Evolutionary conservation across 1,140 invertebrate species (phyloP), one percentile per base, ranked within the genome.

Genomic region (Microvelia longipes): DNA sequence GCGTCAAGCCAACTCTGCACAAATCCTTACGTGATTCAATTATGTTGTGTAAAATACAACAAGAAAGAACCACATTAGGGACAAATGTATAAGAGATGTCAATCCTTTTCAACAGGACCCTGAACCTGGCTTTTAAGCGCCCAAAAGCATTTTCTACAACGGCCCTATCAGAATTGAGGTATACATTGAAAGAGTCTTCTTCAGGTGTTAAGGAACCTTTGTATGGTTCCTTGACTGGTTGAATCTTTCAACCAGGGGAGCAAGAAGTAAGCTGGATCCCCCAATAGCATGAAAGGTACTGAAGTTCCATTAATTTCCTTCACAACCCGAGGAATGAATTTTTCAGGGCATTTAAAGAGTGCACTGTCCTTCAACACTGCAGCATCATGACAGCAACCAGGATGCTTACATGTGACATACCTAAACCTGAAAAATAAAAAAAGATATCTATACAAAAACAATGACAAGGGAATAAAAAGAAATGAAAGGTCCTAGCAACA

Each of bases 161-260:
- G 5, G 11, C 63, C 5, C 63, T 2, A 2, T 11, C n/a, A 2
- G 24, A n/a, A 24, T 24, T 65, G n/a, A 11, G n/a, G n/a, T 24
- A 65, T 65, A 24, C 26, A 65, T 65, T 68, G 26, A 30, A n/a
- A 29, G 67, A 25, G n/a, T 35, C 24, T n/a, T 35, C 60, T 19
- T 29, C 2, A 29, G 26, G 5, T 11, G 35, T 50, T 50, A 50
- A 11, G 19, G 19, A 5, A 11, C 35, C 35, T 19, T 50, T 50
- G 35, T 68, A 24, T 60, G 5, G 1, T 50, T 60, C 25, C 30
- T 69, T 13, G 25, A n/a, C n/a, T n/a, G n/a, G n/a, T n/a, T n/a
- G n/a, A n/a, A n/a, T n/a, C n/a, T n/a, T n/a, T n/a, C n/a, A 69
- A 14, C 68, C 35, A 24, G 28, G 60, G 28, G 66, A 71, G 30